A percentile compares a stretch with the other conserved stretches of the same genome.
phyloP scores from a whole-genome alignment of 2,797 vertebrate species.

The Avahi laniger region DNA sequence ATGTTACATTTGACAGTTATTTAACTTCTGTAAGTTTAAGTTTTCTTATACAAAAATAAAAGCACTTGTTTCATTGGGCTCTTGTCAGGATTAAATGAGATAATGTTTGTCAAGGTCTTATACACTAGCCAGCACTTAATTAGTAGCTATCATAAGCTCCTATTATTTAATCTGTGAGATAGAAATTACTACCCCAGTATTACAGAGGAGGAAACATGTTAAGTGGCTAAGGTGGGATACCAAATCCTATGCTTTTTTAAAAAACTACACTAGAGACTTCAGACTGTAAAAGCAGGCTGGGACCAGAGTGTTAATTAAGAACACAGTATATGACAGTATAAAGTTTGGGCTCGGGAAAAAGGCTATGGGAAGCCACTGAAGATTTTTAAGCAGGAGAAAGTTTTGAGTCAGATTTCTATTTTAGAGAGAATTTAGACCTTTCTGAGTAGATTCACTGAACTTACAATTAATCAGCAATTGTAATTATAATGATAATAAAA shows the following conservation, averaged over 20 bases:
- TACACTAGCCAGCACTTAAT: not conserved
- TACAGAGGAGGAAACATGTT: not conserved
- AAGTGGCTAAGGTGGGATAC: not conserved
- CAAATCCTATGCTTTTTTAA: not conserved
- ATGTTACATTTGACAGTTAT: not conserved
- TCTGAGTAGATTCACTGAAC: not conserved
- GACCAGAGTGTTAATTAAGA: not conserved
- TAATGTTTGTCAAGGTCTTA: slow-evolving; percentile 14
- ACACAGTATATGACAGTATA: not conserved
- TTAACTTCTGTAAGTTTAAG: slow-evolving; percentile 18
- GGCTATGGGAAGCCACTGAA: not conserved
- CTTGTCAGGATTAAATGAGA: slow-evolving; percentile 19
- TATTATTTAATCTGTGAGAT: slow-evolving; percentile 18
- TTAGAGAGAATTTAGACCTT: slow-evolving; percentile 33
- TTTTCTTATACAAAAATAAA: slow-evolving; percentile 34
- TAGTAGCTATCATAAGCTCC: not conserved
- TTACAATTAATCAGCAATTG: not conserved
- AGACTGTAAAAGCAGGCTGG: slow-evolving; percentile 7
- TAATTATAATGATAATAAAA: slow-evolving; percentile 12
- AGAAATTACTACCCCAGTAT: slow-evolving; percentile 1
- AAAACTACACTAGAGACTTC: not conserved
- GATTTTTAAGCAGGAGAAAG: not conserved
- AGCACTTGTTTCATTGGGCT: not conserved
- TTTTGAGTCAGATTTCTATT: slow-evolving; percentile 39
- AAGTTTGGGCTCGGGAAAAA: not conserved